phyloP scores from a whole-genome alignment of 2,113 vertebrate genomes.

The Trematocara nigrifrons region DNA sequence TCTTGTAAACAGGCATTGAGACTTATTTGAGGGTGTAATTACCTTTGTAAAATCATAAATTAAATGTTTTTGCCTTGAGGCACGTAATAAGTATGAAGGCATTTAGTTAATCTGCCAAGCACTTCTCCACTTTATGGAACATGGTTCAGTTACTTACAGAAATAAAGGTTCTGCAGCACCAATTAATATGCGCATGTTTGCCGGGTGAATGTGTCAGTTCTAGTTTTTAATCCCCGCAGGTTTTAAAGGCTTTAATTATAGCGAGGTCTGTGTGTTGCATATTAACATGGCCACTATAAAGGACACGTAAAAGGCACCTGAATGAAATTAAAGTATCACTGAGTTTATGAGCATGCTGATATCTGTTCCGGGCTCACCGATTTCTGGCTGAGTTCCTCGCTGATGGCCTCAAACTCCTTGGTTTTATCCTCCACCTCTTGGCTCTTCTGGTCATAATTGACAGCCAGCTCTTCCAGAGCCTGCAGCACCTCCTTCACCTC shows the following conservation, averaged over 20 bases:
- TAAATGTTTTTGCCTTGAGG: background rate
- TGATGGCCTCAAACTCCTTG: slow-evolving; percentile 89
- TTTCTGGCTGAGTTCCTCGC: slow-evolving; percentile 97
- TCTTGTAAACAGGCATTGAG: background rate
- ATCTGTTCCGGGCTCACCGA: slow-evolving; percentile 71
- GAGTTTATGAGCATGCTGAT: background rate
- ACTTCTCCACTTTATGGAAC: background rate
- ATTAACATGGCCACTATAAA: background rate
- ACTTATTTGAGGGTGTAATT: background rate
- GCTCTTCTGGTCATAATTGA: slow-evolving; percentile 97
- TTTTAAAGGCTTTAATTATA: background rate
- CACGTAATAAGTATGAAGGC: background rate
- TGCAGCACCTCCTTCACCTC: slow-evolving; percentile 97
- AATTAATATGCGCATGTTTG: background rate
- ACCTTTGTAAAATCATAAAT: background rate
- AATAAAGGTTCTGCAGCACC: background rate
- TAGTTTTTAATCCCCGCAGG: background rate
- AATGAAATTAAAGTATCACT: background rate
- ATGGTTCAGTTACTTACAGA: background rate
- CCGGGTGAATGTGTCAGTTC: background rate
- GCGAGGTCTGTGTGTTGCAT: background rate
- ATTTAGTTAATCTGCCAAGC: background rate
- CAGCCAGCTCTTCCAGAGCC: slow-evolving; percentile 93
- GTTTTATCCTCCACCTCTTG: slow-evolving; percentile 97
- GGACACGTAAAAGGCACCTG: background rate